phyloP scores from a whole-genome alignment of 2,888 invertebrate species.

The Melanchra persicariae region DNA sequence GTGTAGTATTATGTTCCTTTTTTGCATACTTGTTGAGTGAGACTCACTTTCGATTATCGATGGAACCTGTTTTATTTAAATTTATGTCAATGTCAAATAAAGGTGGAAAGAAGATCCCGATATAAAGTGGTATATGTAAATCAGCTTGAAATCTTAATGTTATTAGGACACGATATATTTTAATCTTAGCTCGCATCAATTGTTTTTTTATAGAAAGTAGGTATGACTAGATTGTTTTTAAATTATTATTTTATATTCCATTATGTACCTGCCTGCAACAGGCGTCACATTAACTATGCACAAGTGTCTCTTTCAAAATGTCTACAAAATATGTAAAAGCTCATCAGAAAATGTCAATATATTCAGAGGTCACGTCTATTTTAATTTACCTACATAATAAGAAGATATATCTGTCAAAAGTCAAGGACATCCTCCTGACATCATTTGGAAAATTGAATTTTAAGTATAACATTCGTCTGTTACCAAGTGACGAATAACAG shows the following conservation, averaged over 20 bases:
- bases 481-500: slow-evolving; percentile 1
- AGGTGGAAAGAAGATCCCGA: slow-evolving; percentile 78
- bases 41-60: slow-evolving; percentile 81
- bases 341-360: slow-evolving; percentile 77
- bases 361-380: slow-evolving; percentile 78
- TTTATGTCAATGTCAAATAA: slow-evolving; percentile 86
- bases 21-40: slow-evolving; percentile 74
- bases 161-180: slow-evolving; percentile 34
- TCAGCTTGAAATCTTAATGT: slow-evolving; percentile 39
- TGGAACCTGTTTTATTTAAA: slow-evolving; percentile 80
- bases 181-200: slow-evolving; percentile 1
- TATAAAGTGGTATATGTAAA: slow-evolving; percentile 53
- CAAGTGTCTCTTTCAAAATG: slow-evolving; percentile 71
- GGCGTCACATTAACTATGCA: slow-evolving; percentile 56
- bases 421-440: slow-evolving; percentile 72
- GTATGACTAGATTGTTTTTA: neutral
- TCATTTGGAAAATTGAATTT: slow-evolving; percentile 56
- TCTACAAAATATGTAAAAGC: slow-evolving; percentile 65
- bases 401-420: slow-evolving; percentile 74
- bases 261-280: slow-evolving; percentile 12
- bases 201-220: slow-evolving; percentile 12
- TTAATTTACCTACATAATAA: slow-evolving; percentile 66
- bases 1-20: slow-evolving; percentile 64
- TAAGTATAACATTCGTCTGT: slow-evolving; percentile 31
- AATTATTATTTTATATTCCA: slow-evolving; percentile 7